These are phyloP conservation scores for Pseudococcus jackbeardsleyi DNA, from an alignment of 2,888 invertebrate genomes.

Conservation along the genomic window DNA sequence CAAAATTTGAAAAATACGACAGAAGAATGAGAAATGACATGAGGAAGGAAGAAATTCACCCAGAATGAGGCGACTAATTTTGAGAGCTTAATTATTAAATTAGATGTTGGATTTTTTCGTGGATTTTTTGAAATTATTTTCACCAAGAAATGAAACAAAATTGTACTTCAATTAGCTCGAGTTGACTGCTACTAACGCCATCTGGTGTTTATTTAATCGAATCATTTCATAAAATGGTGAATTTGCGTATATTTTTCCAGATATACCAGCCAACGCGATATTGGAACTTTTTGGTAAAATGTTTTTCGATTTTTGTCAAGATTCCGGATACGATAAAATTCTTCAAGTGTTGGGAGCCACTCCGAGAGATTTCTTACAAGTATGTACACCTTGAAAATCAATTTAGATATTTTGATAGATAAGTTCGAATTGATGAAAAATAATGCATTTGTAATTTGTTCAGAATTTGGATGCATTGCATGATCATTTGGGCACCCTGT, in stretches of 20 bases:
- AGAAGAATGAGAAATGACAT: too few species aligned
- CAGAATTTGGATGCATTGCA: slow-evolving; percentile 96
- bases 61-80: background rate
- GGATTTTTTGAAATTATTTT: background rate
- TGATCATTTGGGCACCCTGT: slow-evolving; percentile 92
- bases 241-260: slow-evolving; percentile 72
- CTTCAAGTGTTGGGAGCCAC: slow-evolving; percentile 94
- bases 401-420: background rate
- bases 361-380: slow-evolving; percentile 94
- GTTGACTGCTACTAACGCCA: background rate
- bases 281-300: slow-evolving; percentile 93
- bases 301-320: slow-evolving; percentile 96
- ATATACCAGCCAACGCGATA: slow-evolving; percentile 90
- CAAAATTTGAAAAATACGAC: background rate
- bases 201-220: background rate
- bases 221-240: background rate
- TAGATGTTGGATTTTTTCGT: background rate
- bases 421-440: background rate
- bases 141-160: background rate
- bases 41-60: background rate
- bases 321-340: slow-evolving; percentile 97
- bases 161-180: background rate
- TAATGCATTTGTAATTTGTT: slow-evolving; percentile 67
- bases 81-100: background rate
- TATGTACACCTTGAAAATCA: slow-evolving; percentile 68